A percentile compares a stretch with the other conserved stretches of the same genome.
phyloP scores from a whole-genome alignment of 2,113 vertebrate species.

The Pogona vitticeps region DNA sequence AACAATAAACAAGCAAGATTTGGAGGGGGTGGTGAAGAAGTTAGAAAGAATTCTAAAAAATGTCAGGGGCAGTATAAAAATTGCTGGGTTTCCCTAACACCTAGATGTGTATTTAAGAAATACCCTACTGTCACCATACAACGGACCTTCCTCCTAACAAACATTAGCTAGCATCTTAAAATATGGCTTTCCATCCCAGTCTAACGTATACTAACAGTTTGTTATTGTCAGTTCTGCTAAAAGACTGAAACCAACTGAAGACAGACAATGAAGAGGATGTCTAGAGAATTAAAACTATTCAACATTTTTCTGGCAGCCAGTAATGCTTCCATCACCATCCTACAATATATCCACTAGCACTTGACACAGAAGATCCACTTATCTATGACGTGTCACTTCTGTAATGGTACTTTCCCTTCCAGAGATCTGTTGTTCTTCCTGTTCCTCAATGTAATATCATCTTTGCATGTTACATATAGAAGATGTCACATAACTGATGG shows the following conservation, averaged over 20 bases:
- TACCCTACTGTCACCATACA: background rate
- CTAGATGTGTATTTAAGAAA: background rate
- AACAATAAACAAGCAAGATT: background rate
- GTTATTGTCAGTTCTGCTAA: constrained; percentile 25
- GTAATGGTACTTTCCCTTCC: background rate
- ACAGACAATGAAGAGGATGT: constrained; percentile 12
- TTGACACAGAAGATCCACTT: constrained; percentile 1
- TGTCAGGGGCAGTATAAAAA: background rate
- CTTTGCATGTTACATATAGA: background rate
- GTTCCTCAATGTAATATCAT: background rate
- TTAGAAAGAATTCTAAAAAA: background rate
- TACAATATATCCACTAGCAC: background rate
- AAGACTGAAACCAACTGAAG: background rate
- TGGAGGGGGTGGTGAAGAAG: background rate
- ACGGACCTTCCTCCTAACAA: background rate
- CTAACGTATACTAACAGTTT: constrained; percentile 13
- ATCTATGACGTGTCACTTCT: background rate
- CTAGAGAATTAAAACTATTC: constrained; percentile 38
- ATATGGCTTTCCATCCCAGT: constrained; percentile 2
- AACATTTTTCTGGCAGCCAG: constrained; percentile 38
- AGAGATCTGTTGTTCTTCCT: background rate
- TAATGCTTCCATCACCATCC: constrained; percentile 18
- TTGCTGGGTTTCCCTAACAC: background rate
- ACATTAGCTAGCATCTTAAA: background rate
- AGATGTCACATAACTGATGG: background rate